Conservation (phyloP, 2,797 vertebrate genomes). For the Melanitta fusca region DNA sequence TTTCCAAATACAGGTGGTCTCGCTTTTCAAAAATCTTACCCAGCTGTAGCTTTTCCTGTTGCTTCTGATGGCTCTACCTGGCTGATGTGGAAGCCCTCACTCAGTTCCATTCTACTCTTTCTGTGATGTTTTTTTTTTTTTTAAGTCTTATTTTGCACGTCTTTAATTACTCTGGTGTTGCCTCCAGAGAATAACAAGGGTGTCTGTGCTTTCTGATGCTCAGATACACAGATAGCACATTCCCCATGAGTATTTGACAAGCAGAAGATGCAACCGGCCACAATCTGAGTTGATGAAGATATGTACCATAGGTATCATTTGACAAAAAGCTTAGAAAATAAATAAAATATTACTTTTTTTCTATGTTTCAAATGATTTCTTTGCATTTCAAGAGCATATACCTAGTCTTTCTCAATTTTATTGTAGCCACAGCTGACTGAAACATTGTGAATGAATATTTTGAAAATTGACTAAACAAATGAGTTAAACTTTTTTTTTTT, state of each 20-base stretch:
- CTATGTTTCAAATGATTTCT: background rate
- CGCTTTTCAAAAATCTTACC: background rate
- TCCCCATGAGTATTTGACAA: background rate
- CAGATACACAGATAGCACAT: background rate
- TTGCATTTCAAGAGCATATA: background rate
- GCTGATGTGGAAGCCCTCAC: background rate
- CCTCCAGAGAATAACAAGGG: background rate
- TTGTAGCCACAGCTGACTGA: background rate
- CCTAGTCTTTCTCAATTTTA: background rate
- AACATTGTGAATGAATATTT: background rate
- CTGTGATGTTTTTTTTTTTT: too few relatives aligned
- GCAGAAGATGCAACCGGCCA: background rate
- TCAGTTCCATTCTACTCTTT: background rate
- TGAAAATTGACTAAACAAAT: background rate
- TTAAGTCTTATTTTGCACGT: background rate
- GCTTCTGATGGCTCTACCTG: background rate
- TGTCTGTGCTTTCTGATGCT: background rate
- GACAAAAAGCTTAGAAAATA: background rate
- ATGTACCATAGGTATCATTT: background rate
- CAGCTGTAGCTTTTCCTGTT: background rate
- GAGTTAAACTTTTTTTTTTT: background rate
- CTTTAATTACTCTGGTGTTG: background rate
- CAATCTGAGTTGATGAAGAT: background rate
- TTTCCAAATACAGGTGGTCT: background rate
- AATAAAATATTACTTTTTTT: background rate